These are phyloP conservation scores for Phallusia fumigata DNA, from an alignment of 23 tunicate genomes.

Conservation along the genomic window DNA sequence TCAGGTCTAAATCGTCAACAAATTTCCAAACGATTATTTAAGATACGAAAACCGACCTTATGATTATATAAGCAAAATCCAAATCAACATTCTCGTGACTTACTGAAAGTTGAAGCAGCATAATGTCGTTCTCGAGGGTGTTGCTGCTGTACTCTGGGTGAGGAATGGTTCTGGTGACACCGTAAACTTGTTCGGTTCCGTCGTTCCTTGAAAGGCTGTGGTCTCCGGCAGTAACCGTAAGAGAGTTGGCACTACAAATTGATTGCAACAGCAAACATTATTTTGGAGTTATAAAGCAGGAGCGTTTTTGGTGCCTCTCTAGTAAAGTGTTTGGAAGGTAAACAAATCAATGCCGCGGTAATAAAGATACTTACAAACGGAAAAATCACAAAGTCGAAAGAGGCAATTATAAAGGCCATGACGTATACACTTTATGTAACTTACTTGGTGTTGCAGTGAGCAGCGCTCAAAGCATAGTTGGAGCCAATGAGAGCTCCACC, in stretches of 20 bases:
- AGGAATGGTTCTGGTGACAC: conserved; percentile 51
- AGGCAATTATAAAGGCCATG: too few relatives aligned
- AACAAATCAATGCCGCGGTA: too few relatives aligned
- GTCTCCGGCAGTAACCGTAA: conserved; percentile 64
- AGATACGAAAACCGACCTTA: too few relatives aligned
- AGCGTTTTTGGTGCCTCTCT: too few relatives aligned
- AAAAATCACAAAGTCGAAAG: too few relatives aligned
- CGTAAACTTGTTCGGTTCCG: conserved; percentile 60
- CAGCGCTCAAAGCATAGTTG: conserved; percentile 60
- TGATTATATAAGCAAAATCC: background rate
- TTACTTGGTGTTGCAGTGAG: conserved; percentile 53
- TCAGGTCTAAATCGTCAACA: too few relatives aligned
- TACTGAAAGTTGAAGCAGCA: conserved; percentile 62
- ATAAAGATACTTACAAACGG: too few relatives aligned
- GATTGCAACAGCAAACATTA: too few relatives aligned
- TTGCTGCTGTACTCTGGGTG: conserved; percentile 58
- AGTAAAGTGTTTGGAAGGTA: too few relatives aligned
- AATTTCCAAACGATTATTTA: too few relatives aligned
- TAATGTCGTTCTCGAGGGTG: conserved; percentile 75
- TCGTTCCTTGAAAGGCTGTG: conserved; percentile 48
- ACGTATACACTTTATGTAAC: too few relatives aligned
- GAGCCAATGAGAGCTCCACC: conserved; percentile 64
- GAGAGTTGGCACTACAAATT: conserved; percentile 21
- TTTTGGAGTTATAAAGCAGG: too few relatives aligned
- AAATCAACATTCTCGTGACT: background rate